Conservation (phyloP, 2,797 vertebrate species). For the Peromyscus melanophrys region DNA sequence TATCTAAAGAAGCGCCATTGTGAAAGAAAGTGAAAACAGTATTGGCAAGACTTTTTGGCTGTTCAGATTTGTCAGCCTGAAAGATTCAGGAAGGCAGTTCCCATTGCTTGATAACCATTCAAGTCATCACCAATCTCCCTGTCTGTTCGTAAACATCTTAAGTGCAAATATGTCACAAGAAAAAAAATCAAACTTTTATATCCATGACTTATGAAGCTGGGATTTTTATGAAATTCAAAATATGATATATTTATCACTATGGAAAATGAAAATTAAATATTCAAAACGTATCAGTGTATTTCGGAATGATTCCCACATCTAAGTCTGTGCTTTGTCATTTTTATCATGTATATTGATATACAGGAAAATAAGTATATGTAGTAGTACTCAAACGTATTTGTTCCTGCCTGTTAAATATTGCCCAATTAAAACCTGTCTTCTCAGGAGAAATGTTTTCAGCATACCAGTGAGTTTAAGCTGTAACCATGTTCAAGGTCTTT, state of each 20-base stretch:
- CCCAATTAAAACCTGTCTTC: conserved; percentile 24
- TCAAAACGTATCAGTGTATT: conserved; percentile 41
- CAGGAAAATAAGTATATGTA: neutral
- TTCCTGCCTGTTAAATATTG: conserved; percentile 49
- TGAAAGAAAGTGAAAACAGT: conserved; percentile 66
- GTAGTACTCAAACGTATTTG: neutral
- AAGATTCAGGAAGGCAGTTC: neutral
- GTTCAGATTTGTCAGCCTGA: neutral
- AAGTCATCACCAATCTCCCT: neutral
- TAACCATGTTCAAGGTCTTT: neutral
- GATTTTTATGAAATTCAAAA: conserved; percentile 67
- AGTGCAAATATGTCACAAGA: neutral
- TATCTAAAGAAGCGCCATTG: conserved; percentile 56
- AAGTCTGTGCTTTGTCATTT: conserved; percentile 61
- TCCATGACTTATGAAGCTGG: conserved; percentile 66
- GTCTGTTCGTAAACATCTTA: conserved; percentile 7
- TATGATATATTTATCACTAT: conserved; percentile 36
- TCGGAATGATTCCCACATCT: neutral
- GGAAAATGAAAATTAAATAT: conserved; percentile 65
- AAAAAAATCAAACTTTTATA: conserved; percentile 11
- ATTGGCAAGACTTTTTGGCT: conserved; percentile 50
- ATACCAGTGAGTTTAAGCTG: neutral
- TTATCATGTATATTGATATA: conserved; percentile 20
- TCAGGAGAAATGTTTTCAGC: conserved; percentile 20
- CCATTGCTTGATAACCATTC: conserved; percentile 24